phyloP scores from a whole-genome alignment of 2,797 vertebrate genomes.

The Halcyon chelicuti region DNA sequence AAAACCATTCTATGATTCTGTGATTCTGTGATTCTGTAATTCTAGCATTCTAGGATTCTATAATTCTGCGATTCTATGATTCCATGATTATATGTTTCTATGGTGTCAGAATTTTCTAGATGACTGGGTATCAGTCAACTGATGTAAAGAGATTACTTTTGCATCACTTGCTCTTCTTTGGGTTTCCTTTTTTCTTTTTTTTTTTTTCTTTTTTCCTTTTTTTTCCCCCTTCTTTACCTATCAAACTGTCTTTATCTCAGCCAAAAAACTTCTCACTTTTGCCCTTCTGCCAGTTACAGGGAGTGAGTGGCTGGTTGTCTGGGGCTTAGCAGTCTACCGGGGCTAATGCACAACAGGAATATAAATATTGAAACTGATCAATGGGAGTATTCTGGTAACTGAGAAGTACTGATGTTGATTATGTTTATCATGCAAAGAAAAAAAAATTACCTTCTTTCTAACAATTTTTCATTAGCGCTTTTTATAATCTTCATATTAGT shows the following conservation, averaged over 20 bases:
- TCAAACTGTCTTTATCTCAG: background rate
- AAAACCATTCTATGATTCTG: no score
- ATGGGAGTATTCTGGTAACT: background rate
- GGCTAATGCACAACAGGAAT: background rate
- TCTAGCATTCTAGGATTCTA: no score
- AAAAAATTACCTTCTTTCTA: background rate
- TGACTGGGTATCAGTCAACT: background rate
- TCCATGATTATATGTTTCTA: no score
- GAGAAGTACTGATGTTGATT: background rate
- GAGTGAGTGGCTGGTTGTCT: background rate
- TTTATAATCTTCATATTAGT: background rate
- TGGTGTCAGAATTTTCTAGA: background rate
- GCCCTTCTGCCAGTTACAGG: fast-evolving
- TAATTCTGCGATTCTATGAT: no score
- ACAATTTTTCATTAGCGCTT: background rate
- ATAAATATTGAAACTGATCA: background rate
- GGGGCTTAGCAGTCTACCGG: background rate
- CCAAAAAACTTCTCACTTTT: background rate
- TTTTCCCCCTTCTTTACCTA: background rate
- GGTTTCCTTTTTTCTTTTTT: no score
- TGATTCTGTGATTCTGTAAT: no score
- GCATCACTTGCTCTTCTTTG: background rate
- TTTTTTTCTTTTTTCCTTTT: no score
- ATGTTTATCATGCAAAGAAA: background rate
- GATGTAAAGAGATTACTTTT: background rate